Evolutionary conservation across 2,888 invertebrate genomes (phyloP), one percentile per base, ranked within the genome.

Genomic region (Hirtodrosophila duncani): DNA sequence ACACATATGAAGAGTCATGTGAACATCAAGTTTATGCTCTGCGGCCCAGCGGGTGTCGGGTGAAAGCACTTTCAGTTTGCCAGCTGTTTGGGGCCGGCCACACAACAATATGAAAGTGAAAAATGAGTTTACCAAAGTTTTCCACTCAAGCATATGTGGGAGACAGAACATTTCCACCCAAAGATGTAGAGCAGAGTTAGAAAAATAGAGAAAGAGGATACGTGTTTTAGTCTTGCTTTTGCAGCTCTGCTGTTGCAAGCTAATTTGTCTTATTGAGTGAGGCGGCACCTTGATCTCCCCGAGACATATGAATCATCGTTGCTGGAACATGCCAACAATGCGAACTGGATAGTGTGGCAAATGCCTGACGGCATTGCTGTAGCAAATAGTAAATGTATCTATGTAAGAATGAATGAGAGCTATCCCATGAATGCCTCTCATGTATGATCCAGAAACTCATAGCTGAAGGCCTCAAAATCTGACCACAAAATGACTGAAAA

Each of bases 201-300:
- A 18, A 3, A 29, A 14, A 37, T 43, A 34, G 48, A 20, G 17
- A 31, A 43, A 33, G 7, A 24, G 14, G 18, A 10, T 45, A 34
- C 6, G 33, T 52, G 37, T 53, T 79, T 61, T 63, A 75, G 79
- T 70, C 70, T 60, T 49, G 43, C 63, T 66, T 61, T 52, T 34
- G 63, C 60, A 67, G 58, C 71, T 60, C 34, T 38, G 55, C 48
- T 48, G 53, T 34, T 52, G 52, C 58, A 46, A 67, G 56, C 71
- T 80, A 75, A 79, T 72, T 72, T 79, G 71, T 79, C 80, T 67
- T 79, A 67, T 78, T 63, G 70, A 43, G 52, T 44, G 49, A 50
- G 34, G 37, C 45, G 21, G 20, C 30, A 43, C 24, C 43, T 43
- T 24, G 7, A 10, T 38, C 23, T 24, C n/a, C 14, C 27, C 20